phyloP scores from a whole-genome alignment of 2,888 invertebrate species.

The Spilosoma lubricipeda region DNA sequence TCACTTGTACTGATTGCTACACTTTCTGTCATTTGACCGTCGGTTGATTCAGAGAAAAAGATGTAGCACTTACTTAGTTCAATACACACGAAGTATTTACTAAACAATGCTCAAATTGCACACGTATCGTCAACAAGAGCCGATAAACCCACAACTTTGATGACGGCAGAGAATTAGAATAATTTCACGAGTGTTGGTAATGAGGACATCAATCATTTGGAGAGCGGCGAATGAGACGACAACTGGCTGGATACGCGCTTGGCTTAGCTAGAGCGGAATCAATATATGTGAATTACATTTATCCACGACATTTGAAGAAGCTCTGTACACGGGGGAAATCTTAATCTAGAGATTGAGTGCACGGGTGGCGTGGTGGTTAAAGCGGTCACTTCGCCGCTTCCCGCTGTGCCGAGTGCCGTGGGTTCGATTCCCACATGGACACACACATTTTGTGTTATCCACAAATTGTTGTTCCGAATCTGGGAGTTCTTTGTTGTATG shows the following conservation, averaged over 20 bases:
- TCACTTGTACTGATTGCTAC: not conserved
- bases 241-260: not conserved
- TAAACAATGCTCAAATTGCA: not conserved
- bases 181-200: not conserved
- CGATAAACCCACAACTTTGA: not conserved
- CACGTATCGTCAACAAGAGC: constrained; percentile 1
- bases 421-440: too few species aligned
- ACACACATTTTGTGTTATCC: too few species aligned
- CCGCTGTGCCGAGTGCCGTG: too few species aligned
- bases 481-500: too few species aligned
- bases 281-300: not conserved
- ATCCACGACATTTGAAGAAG: not conserved
- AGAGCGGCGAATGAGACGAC: too few species aligned
- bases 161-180: not conserved
- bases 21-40: not conserved
- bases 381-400: too few species aligned
- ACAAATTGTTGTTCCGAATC: too few species aligned
- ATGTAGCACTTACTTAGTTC: not conserved
- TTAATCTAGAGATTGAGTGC: not conserved
- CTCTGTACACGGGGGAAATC: not conserved
- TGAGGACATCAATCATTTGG: not conserved
- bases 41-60: not conserved
- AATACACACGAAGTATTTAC: not conserved
- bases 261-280: not conserved
- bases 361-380: too few species aligned